Conservation (phyloP, 2,113 vertebrate genomes). For the Phaethon lepturus region DNA sequence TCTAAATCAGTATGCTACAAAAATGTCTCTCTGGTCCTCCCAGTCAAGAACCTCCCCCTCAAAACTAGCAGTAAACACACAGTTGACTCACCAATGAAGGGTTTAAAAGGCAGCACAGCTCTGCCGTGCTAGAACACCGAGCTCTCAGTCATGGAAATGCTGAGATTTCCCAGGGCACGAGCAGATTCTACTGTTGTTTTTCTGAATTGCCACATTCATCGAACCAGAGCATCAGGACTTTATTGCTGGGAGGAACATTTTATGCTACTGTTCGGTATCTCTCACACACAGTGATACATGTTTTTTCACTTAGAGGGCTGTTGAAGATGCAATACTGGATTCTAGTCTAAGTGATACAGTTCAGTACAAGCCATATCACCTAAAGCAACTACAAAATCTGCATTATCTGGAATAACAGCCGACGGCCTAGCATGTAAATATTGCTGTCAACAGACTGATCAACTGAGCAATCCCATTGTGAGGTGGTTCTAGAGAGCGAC, state of each 20-base stretch:
- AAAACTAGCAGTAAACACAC: slow-evolving; percentile 8
- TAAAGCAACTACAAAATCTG: not conserved
- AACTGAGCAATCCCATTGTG: not conserved
- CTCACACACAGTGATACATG: not conserved
- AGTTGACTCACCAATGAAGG: slow-evolving; percentile 21
- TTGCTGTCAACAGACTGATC: not conserved
- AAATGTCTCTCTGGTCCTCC: slow-evolving; percentile 21
- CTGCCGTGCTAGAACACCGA: not conserved
- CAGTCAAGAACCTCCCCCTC: slow-evolving; percentile 42
- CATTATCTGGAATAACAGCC: not conserved
- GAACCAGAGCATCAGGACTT: not conserved
- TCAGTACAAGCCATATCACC: not conserved
- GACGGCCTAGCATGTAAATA: not conserved
- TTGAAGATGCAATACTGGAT: not conserved
- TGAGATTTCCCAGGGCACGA: not conserved
- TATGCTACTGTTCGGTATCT: not conserved
- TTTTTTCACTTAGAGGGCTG: not conserved
- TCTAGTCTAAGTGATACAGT: not conserved
- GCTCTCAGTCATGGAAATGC: slow-evolving; percentile 5
- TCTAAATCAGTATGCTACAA: not conserved
- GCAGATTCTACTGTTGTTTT: not conserved
- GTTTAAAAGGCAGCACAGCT: slow-evolving; percentile 9
- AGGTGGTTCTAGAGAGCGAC: not conserved
- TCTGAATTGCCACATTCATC: not conserved
- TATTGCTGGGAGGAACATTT: not conserved